A percentile compares a stretch with the other conserved stretches of the same genome.
Evolutionary conservation across 1,140 invertebrate genomes (phyloP).

Genomic region (Temnothorax nylanderi): DNA sequence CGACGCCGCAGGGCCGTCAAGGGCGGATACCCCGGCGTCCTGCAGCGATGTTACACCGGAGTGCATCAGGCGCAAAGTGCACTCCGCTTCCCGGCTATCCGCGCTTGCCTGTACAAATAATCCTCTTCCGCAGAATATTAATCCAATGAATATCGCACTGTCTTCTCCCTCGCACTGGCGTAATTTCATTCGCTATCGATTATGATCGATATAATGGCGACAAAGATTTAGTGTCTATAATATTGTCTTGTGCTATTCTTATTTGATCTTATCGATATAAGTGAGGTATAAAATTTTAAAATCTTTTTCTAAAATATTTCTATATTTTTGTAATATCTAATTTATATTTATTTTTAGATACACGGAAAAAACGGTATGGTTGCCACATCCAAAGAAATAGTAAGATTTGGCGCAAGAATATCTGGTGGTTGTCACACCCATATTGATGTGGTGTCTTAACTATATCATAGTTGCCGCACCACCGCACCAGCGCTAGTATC

Average conservation of each 20-base stretch:
- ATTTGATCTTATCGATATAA: neutral
- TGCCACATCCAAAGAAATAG: too few relatives aligned
- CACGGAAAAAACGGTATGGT: too few relatives aligned
- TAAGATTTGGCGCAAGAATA: too few relatives aligned
- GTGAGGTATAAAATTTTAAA: neutral
- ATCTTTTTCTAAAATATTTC: neutral
- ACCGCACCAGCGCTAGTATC: too few relatives aligned
- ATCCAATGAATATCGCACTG: neutral
- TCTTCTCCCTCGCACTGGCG: neutral
- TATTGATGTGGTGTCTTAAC: too few relatives aligned
- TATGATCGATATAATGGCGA: neutral
- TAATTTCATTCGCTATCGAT: neutral
- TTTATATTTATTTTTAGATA: neutral
- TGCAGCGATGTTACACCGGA: constrained; percentile 45
- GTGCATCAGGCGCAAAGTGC: constrained; percentile 55
- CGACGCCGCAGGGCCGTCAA: constrained; percentile 55
- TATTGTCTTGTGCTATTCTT: neutral
- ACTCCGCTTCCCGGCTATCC: constrained; percentile 33
- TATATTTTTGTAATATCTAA: neutral
- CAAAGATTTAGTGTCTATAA: neutral
- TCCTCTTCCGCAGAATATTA: constrained; percentile 16
- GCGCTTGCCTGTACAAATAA: constrained; percentile 45
- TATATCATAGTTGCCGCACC: too few relatives aligned
- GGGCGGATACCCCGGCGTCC: constrained; percentile 28
- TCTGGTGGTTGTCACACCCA: too few relatives aligned